phyloP scores from a whole-genome alignment of 2,888 invertebrate species.

The Frankliniella fusca region DNA sequence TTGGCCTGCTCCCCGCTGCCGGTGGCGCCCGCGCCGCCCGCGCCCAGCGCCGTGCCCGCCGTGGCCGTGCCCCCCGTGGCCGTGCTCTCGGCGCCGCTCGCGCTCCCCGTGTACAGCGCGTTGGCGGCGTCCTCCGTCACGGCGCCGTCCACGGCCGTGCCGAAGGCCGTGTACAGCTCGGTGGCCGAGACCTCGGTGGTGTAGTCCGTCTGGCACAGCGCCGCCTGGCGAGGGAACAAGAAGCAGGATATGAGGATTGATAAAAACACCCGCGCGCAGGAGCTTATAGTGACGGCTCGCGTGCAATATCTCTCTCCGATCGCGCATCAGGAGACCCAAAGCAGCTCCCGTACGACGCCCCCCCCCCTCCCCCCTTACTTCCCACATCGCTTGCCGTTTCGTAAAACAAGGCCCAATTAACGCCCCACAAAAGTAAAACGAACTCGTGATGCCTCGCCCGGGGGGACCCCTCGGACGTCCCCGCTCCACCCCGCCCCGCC shows the following conservation, averaged over 20 bases:
- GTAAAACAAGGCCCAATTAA: conserved; percentile 20
- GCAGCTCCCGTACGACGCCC: too few species aligned
- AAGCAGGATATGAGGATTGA: too few species aligned
- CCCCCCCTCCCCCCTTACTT: too few species aligned
- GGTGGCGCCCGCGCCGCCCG: background rate
- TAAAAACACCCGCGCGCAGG: too few species aligned
- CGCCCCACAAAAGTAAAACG: conserved; percentile 19
- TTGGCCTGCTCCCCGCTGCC: background rate
- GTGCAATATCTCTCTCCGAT: too few species aligned
- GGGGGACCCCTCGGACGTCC: background rate
- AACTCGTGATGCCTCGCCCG: background rate
- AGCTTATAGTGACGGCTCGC: too few species aligned
- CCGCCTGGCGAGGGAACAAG: background rate
- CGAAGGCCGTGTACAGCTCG: conserved; percentile 17
- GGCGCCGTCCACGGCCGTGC: conserved; percentile 22
- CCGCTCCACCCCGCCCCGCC: background rate
- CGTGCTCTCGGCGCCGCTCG: background rate
- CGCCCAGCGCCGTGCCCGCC: background rate
- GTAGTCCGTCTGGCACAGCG: conserved; percentile 17
- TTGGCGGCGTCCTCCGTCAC: conserved; percentile 12
- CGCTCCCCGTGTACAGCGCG: conserved; percentile 14
- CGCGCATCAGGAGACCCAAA: too few species aligned
- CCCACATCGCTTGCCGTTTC: background rate
- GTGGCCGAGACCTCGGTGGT: background rate
- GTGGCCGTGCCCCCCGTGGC: background rate